Base-by-base conservation (phyloP, 2,797 vertebrate genomes). In the Enteromius paludinosus region DNA sequence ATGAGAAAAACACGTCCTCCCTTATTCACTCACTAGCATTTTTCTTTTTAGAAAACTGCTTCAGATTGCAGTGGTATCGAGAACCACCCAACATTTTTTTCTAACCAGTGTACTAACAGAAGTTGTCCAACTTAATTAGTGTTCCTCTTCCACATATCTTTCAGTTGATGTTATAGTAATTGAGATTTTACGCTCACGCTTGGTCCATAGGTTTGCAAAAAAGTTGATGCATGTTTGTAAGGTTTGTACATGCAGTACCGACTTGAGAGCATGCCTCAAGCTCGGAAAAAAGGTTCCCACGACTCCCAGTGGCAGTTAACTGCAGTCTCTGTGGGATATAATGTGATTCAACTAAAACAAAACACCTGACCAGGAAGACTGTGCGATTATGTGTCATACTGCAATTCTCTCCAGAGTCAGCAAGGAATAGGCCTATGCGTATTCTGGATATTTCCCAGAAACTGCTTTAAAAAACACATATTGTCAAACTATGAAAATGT, bases 341-440 rank as follows among this genome's bases (percentile, higher is more conserved):
- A 59, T 47, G 87, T 91, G 89, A 93, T 92, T 94, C 83, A 92
- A 92, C 90, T 90, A 89, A 89, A 90, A 91, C 85, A 76, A 85
- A 87, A 65, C 73, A 84, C 85, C 89, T 89, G 88, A 89, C 85
- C 88, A 90, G 87, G 88, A 91, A 88, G 87, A 88, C 87, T 89
- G 90, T 89, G 90, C 87, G 86, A 78, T 86, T 88, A 90, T 86
- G 86, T 90, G 89, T 92, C 89, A 88, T 87, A 85, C 87, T 88
- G 89, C 91, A 91, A 92, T 92, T 94, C 90, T 92, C 87, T 87
- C 87, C 80, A 61, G 11, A 88, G 87, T 87, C 83, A 88, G 85
- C 62, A 59, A 88, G 89, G 88, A 90, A 88, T 90, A 14, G 3
- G 11, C 41, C 41, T 43, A 89, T 86, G 88, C 89, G 3, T 62